phyloP scores from a whole-genome alignment of 2,113 vertebrate genomes.

The Sander vitreus region DNA sequence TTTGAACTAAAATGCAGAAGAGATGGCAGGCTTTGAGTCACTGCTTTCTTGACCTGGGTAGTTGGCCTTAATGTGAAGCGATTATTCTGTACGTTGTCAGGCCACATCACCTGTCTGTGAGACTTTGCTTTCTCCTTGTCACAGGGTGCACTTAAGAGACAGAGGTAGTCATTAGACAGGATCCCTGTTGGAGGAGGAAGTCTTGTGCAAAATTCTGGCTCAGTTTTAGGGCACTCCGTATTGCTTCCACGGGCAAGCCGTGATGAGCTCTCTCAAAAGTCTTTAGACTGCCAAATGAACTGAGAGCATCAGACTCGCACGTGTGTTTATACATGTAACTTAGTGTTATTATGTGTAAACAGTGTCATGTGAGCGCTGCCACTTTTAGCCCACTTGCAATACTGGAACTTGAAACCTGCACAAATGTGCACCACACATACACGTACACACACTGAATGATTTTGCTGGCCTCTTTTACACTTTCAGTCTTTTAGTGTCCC shows the following conservation, averaged over 20 bases:
- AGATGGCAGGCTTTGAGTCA: constrained; percentile 20
- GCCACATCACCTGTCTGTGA: constrained; percentile 52
- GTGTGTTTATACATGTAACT: constrained; percentile 64
- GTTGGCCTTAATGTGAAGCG: constrained; percentile 51
- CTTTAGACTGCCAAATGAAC: constrained; percentile 41
- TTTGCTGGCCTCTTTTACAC: constrained; percentile 47
- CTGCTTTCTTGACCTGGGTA: constrained; percentile 36
- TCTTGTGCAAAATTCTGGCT: constrained; percentile 43
- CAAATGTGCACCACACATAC: constrained; percentile 11
- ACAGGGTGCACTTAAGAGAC: constrained; percentile 31
- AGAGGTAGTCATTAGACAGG: constrained; percentile 40
- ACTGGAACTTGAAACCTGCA: constrained; percentile 63
- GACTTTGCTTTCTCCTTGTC: constrained; percentile 31
- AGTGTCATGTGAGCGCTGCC: constrained; percentile 66
- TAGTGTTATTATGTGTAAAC: constrained; percentile 73
- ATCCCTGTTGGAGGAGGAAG: constrained; percentile 32
- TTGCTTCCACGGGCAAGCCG: constrained; percentile 6
- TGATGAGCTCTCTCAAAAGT: constrained; percentile 21
- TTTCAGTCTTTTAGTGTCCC: constrained; percentile 33
- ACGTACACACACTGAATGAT: constrained; percentile 15
- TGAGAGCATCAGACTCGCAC: not conserved
- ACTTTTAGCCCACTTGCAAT: constrained; percentile 54
- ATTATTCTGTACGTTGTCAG: constrained; percentile 54
- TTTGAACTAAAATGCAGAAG: constrained; percentile 8
- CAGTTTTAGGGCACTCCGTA: constrained; percentile 30